Conservation (phyloP, 2,113 vertebrate genomes). For the Notothenia coriiceps region DNA sequence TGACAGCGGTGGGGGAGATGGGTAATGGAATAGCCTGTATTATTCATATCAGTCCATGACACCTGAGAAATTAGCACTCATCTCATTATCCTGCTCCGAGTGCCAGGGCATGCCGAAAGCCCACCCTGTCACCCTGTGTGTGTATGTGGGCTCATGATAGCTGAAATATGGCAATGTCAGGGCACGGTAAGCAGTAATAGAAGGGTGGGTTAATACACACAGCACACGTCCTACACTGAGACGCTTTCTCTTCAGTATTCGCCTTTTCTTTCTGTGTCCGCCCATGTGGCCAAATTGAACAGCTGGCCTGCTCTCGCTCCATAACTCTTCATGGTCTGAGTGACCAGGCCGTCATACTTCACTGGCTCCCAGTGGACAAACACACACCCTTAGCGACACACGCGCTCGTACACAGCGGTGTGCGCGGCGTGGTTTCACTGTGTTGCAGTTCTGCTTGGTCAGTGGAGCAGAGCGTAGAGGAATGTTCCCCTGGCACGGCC, state of each 20-base stretch:
- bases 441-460: constrained; percentile 70
- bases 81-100: constrained; percentile 53
- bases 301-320: constrained; percentile 72
- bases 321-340: constrained; percentile 68
- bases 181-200: constrained; percentile 25
- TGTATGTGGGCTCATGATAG: constrained; percentile 27
- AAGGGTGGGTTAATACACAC: constrained; percentile 29
- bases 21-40: constrained; percentile 54
- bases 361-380: constrained; percentile 63
- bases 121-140: constrained; percentile 35
- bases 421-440: constrained; percentile 48
- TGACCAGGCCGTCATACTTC: constrained; percentile 73
- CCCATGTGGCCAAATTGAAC: constrained; percentile 74
- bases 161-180: constrained; percentile 40
- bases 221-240: constrained; percentile 40
- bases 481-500: constrained; percentile 65
- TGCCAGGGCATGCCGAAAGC: constrained; percentile 31
- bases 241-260: constrained; percentile 52
- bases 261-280: constrained; percentile 50
- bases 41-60: constrained; percentile 72
- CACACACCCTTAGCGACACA: constrained; percentile 45
- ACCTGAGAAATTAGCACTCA: constrained; percentile 70
- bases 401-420: constrained; percentile 2
- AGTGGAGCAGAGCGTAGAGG: constrained; percentile 70
- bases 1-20: constrained; percentile 36